Conservation (phyloP, 2,797 vertebrate species). For the Miichthys miiuy region DNA sequence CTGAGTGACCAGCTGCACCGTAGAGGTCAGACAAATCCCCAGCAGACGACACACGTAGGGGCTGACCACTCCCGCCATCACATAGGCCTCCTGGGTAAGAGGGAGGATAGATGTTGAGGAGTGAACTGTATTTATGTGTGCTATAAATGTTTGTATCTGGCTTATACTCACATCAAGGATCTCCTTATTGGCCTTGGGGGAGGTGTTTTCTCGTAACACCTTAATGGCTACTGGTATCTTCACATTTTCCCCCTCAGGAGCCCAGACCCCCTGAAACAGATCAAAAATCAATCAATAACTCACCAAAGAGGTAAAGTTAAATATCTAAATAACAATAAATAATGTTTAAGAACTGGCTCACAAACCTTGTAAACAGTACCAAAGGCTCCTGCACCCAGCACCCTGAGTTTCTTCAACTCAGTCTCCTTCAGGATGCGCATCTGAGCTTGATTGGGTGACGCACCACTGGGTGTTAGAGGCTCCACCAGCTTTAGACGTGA, state of each 20-base stretch:
- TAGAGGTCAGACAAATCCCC: conserved; percentile 97
- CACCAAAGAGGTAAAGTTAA: neutral
- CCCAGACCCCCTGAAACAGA: conserved; percentile 92
- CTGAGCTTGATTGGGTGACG: conserved; percentile 96
- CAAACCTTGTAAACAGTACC: conserved; percentile 97
- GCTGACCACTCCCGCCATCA: conserved; percentile 96
- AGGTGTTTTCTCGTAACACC: conserved; percentile 97
- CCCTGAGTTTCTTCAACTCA: conserved; percentile 94
- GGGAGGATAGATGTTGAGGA: neutral
- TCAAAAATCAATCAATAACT: neutral
- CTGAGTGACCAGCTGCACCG: conserved; percentile 98
- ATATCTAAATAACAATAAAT: neutral
- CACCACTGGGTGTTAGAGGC: conserved; percentile 95
- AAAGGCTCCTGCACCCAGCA: conserved; percentile 95
- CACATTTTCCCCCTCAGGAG: conserved; percentile 94
- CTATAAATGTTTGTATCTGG: neutral
- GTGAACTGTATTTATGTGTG: neutral
- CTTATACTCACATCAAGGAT: conserved; percentile 93
- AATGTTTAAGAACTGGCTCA: neutral
- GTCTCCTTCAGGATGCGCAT: conserved; percentile 99
- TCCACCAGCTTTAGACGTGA: conserved; percentile 89
- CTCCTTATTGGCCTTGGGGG: conserved; percentile 98
- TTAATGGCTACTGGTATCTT: conserved; percentile 98
- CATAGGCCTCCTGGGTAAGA: conserved; percentile 92
- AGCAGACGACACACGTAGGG: conserved; percentile 95